Evolutionary conservation across 2,888 invertebrate species (phyloP).

Genomic region (Escarpia spicata): DNA sequence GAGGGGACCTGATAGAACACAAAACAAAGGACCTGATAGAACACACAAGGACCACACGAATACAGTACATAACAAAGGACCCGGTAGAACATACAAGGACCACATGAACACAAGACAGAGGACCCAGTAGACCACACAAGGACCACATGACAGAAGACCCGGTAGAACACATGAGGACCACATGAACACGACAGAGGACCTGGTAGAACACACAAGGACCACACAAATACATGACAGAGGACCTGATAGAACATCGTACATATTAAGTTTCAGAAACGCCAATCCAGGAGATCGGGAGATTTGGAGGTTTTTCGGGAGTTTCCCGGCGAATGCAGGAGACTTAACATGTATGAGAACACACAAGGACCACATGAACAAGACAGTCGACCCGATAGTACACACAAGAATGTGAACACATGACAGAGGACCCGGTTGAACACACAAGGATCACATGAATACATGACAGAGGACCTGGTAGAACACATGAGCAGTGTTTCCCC

Average conservation of each 20-base stretch:
- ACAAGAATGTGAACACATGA: no score
- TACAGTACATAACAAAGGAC: not conserved
- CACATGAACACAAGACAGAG: not conserved
- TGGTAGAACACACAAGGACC: not conserved
- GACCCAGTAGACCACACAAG: not conserved
- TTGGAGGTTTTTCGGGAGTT: no score
- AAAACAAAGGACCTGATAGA: not conserved
- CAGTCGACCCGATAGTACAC: no score
- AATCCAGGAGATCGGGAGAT: no score
- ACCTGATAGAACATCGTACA: not conserved
- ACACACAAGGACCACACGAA: not conserved
- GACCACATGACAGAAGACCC: not conserved
- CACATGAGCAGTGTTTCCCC: no score
- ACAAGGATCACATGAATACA: no score
- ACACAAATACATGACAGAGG: not conserved
- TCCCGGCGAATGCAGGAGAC: no score
- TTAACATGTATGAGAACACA: no score
- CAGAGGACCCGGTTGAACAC: no score
- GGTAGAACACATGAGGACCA: not conserved
- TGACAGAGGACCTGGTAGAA: no score
- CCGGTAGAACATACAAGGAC: not conserved
- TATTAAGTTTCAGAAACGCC: no score
- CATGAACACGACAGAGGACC: not conserved
- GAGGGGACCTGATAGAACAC: not conserved
- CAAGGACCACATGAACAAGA: no score